Evolutionary conservation across 2,797 vertebrate genomes (phyloP), one percentile per base, ranked within the genome.

Genomic region (Neosilurus hyrtlii): DNA sequence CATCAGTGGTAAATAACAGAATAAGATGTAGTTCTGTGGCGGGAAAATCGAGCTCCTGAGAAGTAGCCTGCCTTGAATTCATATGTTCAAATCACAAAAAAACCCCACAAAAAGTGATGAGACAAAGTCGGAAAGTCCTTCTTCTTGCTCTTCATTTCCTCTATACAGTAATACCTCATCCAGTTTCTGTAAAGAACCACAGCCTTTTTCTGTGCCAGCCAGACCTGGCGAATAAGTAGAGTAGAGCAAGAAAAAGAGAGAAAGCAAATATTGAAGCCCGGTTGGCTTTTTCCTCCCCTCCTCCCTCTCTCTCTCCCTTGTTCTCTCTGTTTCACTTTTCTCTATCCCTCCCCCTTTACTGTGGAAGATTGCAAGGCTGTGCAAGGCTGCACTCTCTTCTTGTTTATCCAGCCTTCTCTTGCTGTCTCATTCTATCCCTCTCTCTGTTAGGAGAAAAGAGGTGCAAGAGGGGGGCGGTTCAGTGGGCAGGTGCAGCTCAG

Each of bases 151-250:
- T 74, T 68, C 56, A 56, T 76, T 63, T 79, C 51, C 61, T 52
- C 72, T 68, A 37, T 43, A 78, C 22, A 14, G 65, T 79, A 65
- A 75, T 83, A 30, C 74, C 65, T 49, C 49, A 16, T 77, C 59
- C 61, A 82, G 62, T 61, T 79, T 76, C 81, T 79, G 81, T 74
- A 83, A 52, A 35, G 52, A 62, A 81, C 68, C 76, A 81, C 71
- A 52, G 62, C 66, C 79, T 81, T 57, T 86, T 82, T 68, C 79
- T 73, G 43, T 65, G 79, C 84, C 79, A 81, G 71, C 65, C 84
- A 80, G 68, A 82, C 77, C 85, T 83, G 72, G 77, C 81, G 80
- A 88, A 89, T 85, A 84, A 82, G 81, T 83, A 54, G 73, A 83
- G 66, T 72, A 77, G 73, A 81, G 66, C 72, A 78, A 80, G 82